A percentile compares a stretch with the other conserved stretches of the same genome.
These are phyloP conservation scores for Isotomurus palustris DNA, from an alignment of 2,888 invertebrate species.

Conservation along the genomic window DNA sequence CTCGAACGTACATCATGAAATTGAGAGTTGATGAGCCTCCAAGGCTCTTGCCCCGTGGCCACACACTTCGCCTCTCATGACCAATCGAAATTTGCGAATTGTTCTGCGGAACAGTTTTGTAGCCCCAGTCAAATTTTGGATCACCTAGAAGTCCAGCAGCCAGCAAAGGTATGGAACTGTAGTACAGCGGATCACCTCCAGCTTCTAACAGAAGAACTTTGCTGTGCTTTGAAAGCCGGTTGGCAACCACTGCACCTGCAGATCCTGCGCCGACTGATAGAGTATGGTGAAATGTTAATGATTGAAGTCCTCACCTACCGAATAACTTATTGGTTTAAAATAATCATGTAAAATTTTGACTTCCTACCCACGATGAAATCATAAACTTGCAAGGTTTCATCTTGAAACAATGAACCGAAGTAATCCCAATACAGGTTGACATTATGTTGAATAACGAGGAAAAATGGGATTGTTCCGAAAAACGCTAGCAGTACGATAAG, in stretches of 20 bases:
- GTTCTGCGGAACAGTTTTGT: slow-evolving; percentile 39
- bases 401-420: slow-evolving; percentile 14
- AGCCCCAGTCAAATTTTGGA: slow-evolving; percentile 33
- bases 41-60: slow-evolving; percentile 5
- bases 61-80: slow-evolving; percentile 2
- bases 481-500: slow-evolving; percentile 19
- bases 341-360: too few species aligned
- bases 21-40: slow-evolving; percentile 25
- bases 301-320: too few species aligned
- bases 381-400: slow-evolving; percentile 16
- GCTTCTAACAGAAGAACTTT: slow-evolving; percentile 64
- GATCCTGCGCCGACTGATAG: slow-evolving; percentile 30
- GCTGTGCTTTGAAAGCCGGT: slow-evolving; percentile 54
- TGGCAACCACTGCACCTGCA: slow-evolving; percentile 60
- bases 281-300: background rate
- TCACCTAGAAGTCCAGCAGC: slow-evolving; percentile 11
- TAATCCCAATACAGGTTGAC: slow-evolving; percentile 36
- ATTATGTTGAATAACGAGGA: slow-evolving; percentile 25
- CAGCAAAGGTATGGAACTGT: slow-evolving; percentile 29
- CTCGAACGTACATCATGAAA: slow-evolving; percentile 31
- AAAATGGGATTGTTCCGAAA: slow-evolving; percentile 30
- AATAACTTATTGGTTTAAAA: too few species aligned
- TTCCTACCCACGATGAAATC: slow-evolving; percentile 41
- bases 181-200: slow-evolving; percentile 56
- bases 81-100: slow-evolving; percentile 13